Conservation (phyloP, 2,113 vertebrate genomes). For the Morone saxatilis region DNA sequence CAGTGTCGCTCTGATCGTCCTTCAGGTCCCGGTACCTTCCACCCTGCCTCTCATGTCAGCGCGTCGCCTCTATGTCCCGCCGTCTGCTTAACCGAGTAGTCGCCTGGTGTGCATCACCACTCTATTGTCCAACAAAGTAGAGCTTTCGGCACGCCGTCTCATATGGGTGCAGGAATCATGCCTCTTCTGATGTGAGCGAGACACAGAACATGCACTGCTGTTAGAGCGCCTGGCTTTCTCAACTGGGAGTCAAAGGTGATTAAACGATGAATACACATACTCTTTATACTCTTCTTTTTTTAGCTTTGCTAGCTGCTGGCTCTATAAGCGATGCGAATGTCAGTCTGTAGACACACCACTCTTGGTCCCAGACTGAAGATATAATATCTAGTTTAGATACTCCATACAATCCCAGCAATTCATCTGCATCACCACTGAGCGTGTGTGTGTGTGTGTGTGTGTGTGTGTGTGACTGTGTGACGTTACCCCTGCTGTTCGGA, state of each 20-base stretch:
- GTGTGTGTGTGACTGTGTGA: slow-evolving; percentile 28
- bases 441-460: background rate
- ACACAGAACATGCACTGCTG: slow-evolving; percentile 27
- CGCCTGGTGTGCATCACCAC: slow-evolving; percentile 99
- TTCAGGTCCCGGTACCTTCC: slow-evolving; percentile 53
- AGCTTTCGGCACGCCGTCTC: slow-evolving; percentile 99
- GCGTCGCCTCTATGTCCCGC: slow-evolving; percentile 85
- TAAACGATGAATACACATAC: too few relatives aligned
- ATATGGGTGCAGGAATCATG: slow-evolving; percentile 96
- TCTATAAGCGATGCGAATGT: too few relatives aligned
- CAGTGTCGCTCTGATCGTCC: slow-evolving; percentile 43
- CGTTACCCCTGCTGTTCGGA: slow-evolving; percentile 96
- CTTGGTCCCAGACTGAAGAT: too few relatives aligned
- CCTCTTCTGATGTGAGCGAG: slow-evolving; percentile 88
- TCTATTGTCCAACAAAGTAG: slow-evolving; percentile 99
- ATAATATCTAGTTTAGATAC: too few relatives aligned
- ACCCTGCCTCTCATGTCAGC: slow-evolving; percentile 24
- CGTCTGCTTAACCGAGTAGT: slow-evolving; percentile 98
- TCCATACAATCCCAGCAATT: too few relatives aligned
- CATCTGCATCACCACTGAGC: background rate
- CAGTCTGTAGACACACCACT: too few relatives aligned
- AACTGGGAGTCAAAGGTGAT: too few relatives aligned
- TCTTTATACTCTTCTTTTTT: too few relatives aligned
- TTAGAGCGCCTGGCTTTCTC: background rate
- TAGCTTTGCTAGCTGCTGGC: too few relatives aligned